These are phyloP conservation scores for Desoria tigrina DNA, from an alignment of 2,888 invertebrate genomes.

Conservation along the genomic window DNA sequence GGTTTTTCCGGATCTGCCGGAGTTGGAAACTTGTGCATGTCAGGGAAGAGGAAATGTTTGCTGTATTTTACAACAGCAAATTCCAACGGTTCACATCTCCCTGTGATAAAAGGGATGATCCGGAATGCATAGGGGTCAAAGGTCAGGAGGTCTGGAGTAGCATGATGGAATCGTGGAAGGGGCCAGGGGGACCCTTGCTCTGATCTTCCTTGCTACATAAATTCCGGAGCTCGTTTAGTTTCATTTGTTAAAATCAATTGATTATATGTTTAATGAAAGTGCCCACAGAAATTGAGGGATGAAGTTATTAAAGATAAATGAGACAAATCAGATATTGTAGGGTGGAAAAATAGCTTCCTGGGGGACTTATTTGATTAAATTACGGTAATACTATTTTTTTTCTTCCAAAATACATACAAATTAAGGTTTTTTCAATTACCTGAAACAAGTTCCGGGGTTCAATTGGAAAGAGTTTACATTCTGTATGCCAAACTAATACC, in stretches of 20 bases:
- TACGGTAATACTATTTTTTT: too few relatives aligned
- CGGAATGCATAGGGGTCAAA: conserved; percentile 32
- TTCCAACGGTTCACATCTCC: conserved; percentile 35
- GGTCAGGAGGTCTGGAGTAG: conserved; percentile 21
- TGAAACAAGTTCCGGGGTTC: conserved; percentile 38
- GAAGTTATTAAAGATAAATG: too few relatives aligned
- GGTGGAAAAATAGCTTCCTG: too few relatives aligned
- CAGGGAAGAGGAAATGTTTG: conserved; percentile 31
- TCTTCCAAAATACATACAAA: too few relatives aligned
- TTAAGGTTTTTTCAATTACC: too few relatives aligned
- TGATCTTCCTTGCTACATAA: conserved; percentile 34
- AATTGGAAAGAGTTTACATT: conserved; percentile 26
- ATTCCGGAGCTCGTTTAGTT: too few relatives aligned
- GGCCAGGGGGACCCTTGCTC: conserved; percentile 45
- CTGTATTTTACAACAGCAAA: conserved; percentile 41
- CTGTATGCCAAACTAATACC: background rate
- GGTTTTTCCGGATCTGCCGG: conserved; percentile 26
- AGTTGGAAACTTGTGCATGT: conserved; percentile 16
- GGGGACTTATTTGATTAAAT: too few relatives aligned
- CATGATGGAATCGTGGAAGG: conserved; percentile 34
- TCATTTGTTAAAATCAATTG: background rate
- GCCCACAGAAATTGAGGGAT: too few relatives aligned
- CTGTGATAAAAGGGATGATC: conserved; percentile 20
- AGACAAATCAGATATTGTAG: too few relatives aligned
- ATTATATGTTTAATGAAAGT: too few relatives aligned